Conservation (phyloP, 2,113 vertebrate species). For the Chitala chitala region DNA sequence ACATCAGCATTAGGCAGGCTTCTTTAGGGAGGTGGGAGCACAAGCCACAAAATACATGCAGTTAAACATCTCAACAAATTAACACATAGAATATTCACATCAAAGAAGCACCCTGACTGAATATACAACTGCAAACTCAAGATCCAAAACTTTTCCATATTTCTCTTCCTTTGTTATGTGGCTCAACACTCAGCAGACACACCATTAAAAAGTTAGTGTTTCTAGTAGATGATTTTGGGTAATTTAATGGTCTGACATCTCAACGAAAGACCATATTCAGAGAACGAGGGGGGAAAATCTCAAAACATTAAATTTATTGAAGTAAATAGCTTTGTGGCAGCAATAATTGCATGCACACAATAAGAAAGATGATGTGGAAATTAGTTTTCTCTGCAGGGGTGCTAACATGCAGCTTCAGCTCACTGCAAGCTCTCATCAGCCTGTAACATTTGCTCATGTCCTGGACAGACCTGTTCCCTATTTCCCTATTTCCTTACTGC, state of each 20-base stretch:
- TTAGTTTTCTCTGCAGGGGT: conserved; percentile 7
- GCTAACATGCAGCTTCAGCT: not conserved
- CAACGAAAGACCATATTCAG: not conserved
- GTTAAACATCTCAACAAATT: no score
- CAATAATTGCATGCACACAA: not conserved
- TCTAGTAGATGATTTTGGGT: not conserved
- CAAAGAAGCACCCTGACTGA: no score
- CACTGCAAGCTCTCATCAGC: not conserved
- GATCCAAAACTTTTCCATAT: no score
- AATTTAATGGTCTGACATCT: not conserved
- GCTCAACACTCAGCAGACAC: not conserved
- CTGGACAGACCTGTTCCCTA: not conserved
- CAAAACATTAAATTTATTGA: not conserved
- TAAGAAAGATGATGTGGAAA: conserved; percentile 14
- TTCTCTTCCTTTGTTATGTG: not conserved
- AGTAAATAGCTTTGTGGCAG: conserved; percentile 7
- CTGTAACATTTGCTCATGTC: not conserved
- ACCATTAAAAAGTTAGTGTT: not conserved
- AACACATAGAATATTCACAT: no score
- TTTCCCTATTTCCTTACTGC: no score
- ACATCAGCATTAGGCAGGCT: no score
- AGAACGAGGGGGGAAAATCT: not conserved
- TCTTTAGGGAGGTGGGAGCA: no score
- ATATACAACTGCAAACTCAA: no score
- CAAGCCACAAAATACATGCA: no score